These are phyloP conservation scores for Meriones unguiculatus DNA, from an alignment of 2,113 vertebrate genomes.

Conservation along the genomic window DNA sequence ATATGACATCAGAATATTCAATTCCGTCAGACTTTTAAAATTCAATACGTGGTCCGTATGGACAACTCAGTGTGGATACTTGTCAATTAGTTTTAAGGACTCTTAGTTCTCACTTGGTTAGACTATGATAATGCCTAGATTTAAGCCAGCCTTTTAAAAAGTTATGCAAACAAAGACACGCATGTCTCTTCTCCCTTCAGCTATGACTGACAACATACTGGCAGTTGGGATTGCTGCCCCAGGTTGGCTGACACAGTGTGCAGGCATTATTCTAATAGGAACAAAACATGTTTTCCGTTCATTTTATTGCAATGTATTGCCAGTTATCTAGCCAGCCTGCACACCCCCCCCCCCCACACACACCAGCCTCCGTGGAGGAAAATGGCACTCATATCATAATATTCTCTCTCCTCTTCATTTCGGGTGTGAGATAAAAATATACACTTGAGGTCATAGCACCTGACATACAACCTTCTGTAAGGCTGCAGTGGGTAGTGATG, in stretches of 20 bases:
- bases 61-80: background rate
- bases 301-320: background rate
- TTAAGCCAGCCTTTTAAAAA: background rate
- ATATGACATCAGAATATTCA: background rate
- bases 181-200: rapidly evolving
- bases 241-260: rapidly evolving
- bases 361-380: background rate
- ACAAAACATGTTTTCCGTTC: background rate
- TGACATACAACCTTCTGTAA: background rate
- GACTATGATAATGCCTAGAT: background rate
- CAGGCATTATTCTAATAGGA: background rate
- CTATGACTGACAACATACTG: background rate
- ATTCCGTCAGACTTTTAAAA: background rate
- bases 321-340: background rate
- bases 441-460: background rate
- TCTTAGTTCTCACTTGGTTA: background rate
- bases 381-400: background rate
- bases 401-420: background rate
- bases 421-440: background rate
- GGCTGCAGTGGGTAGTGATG: rapidly evolving
- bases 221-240: rapidly evolving
- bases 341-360: background rate
- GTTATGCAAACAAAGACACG: background rate
- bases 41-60: background rate
- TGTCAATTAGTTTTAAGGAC: conserved; percentile 20